Percentiles rank a stretch among this genome's conserved stretches.
Conservation (phyloP, 2,797 vertebrate genomes). For the Ispidina lecontei region DNA sequence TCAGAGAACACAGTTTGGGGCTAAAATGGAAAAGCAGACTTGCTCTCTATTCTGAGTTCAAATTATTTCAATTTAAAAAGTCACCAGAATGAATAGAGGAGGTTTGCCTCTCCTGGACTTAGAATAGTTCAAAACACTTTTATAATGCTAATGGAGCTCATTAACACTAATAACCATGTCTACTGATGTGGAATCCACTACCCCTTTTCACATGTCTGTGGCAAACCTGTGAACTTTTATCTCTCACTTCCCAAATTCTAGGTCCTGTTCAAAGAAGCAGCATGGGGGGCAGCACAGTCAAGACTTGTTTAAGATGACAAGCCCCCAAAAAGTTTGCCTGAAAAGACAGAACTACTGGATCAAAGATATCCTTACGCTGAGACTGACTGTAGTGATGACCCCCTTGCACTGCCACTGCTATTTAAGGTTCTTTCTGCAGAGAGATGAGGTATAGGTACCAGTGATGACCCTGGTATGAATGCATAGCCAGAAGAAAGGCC, state of each 20-base stretch:
- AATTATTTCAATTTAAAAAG: neutral
- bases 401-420: neutral
- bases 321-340: neutral
- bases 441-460: neutral
- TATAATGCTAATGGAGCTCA: neutral
- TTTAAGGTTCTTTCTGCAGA: neutral
- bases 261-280: neutral
- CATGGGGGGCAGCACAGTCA: neutral
- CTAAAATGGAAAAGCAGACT: neutral
- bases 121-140: neutral
- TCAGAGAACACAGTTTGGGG: neutral
- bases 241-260: neutral
- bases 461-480: neutral
- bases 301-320: neutral
- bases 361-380: neutral
- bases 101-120: neutral
- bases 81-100: neutral
- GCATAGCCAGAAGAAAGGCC: neutral
- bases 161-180: neutral
- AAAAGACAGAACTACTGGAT: neutral
- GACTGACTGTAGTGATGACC: neutral
- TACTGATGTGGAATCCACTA: neutral
- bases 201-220: neutral
- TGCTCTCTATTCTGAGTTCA: neutral
- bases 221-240: neutral